A percentile compares a stretch with the other conserved stretches of the same genome.
Conservation (phyloP, 2,797 vertebrate species). For the Chlorospingus flavigularis region DNA sequence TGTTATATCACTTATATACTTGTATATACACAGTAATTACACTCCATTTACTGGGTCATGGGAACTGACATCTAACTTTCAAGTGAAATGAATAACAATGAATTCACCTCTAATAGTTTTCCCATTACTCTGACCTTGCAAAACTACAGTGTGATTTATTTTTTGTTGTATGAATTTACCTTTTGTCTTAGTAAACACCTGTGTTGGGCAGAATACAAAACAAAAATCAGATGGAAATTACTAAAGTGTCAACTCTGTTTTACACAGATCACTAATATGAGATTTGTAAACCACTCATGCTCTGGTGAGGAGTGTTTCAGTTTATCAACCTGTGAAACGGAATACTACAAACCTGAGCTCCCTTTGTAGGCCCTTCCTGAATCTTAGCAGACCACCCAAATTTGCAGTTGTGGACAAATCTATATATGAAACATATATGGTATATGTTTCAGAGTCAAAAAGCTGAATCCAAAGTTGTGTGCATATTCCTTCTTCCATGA, state of each 20-base stretch:
- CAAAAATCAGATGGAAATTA: background rate
- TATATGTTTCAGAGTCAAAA: background rate
- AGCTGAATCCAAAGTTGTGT: background rate
- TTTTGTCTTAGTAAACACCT: background rate
- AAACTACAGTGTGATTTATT: background rate
- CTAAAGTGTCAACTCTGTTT: background rate
- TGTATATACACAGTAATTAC: slow-evolving; percentile 61
- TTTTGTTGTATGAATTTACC: background rate
- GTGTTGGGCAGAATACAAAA: background rate
- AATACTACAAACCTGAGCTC: background rate
- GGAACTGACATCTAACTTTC: slow-evolving; percentile 72
- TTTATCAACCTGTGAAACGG: background rate
- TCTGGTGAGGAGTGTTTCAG: background rate
- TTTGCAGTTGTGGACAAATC: background rate
- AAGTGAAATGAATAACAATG: slow-evolving; percentile 73
- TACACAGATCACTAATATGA: background rate
- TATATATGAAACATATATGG: no score
- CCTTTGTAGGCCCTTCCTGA: background rate
- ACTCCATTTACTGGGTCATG: slow-evolving; percentile 74
- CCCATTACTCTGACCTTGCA: slow-evolving; percentile 58
- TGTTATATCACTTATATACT: slow-evolving; percentile 68
- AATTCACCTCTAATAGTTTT: slow-evolving; percentile 63
- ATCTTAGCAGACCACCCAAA: background rate
- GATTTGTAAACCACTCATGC: background rate
- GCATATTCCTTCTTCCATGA: background rate